phyloP scores from a whole-genome alignment of 2,113 vertebrate species.

The Notarius lentiginosus region DNA sequence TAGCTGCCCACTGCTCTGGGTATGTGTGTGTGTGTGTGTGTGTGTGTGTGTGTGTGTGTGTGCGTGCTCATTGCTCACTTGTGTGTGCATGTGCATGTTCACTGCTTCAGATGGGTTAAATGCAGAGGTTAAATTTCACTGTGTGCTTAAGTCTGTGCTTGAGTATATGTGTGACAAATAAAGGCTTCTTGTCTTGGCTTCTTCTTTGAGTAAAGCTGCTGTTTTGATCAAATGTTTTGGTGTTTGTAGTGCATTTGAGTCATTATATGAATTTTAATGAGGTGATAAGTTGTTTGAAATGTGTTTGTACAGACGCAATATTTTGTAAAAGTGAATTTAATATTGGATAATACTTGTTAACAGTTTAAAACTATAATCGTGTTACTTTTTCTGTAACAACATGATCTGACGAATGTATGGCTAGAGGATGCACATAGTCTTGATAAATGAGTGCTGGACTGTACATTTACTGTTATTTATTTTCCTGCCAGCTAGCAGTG shows the following conservation, averaged over 20 bases:
- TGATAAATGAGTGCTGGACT: slow-evolving; percentile 56
- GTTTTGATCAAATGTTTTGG: not conserved
- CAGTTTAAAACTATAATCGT: slow-evolving; percentile 23
- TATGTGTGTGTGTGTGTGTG: not conserved
- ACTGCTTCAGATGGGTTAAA: too few relatives aligned
- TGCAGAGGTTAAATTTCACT: too few relatives aligned
- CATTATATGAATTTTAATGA: not conserved
- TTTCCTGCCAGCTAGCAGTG: slow-evolving; percentile 40
- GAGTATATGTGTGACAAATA: too few relatives aligned
- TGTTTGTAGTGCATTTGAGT: too few relatives aligned
- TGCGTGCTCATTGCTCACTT: too few relatives aligned
- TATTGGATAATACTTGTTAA: not conserved
- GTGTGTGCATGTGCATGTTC: too few relatives aligned
- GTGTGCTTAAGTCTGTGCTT: too few relatives aligned
- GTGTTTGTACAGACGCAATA: not conserved
- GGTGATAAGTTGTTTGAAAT: not conserved
- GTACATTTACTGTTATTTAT: slow-evolving; percentile 41
- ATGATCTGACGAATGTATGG: slow-evolving; percentile 57
- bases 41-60: not conserved
- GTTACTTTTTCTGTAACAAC: slow-evolving; percentile 54
- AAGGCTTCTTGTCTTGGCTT: too few relatives aligned
- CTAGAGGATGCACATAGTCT: slow-evolving; percentile 43
- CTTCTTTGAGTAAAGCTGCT: too few relatives aligned
- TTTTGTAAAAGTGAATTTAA: not conserved
- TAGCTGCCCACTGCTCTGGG: too few relatives aligned